Conservation (phyloP, 2,113 vertebrate species). For the Cyphomyrus discorhynchus region DNA sequence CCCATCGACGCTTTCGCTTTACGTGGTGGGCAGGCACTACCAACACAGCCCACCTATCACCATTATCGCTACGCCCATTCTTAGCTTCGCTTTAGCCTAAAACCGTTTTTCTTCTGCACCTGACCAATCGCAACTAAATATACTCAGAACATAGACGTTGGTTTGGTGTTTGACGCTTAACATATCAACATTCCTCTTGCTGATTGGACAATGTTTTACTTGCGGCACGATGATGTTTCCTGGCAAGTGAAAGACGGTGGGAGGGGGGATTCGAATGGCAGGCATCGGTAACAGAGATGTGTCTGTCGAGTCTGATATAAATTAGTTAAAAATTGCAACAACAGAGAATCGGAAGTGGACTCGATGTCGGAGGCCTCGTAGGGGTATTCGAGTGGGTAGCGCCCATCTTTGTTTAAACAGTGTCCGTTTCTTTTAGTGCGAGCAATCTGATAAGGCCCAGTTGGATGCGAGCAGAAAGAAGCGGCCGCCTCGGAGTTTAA, state of each 20-base stretch:
- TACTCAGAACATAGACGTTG: conserved; percentile 18
- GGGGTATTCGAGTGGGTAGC: background rate
- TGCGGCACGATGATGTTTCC: conserved; percentile 28
- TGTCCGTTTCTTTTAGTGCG: background rate
- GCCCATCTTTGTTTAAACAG: background rate
- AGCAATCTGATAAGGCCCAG: conserved; percentile 15
- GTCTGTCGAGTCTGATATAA: conserved; percentile 41
- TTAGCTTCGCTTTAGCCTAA: background rate
- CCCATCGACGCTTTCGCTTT: background rate
- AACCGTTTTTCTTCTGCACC: conserved; percentile 22
- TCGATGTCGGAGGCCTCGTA: background rate
- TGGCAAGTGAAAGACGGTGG: conserved; percentile 47
- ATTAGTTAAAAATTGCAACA: conserved; percentile 8
- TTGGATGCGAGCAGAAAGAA: conserved; percentile 13
- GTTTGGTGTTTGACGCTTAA: background rate
- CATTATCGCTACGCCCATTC: background rate
- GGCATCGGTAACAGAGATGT: conserved; percentile 44
- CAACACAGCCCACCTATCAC: background rate
- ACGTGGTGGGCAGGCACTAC: background rate
- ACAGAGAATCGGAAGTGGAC: background rate
- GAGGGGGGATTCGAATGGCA: conserved; percentile 64
- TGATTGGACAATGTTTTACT: conserved; percentile 39
- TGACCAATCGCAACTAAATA: conserved; percentile 41
- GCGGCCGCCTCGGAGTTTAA: conserved; percentile 22
- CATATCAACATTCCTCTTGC: background rate